Evolutionary conservation across 1,140 invertebrate genomes (phyloP), one percentile per base, ranked within the genome.

Genomic region (Lordiphosa clarofinis): DNA sequence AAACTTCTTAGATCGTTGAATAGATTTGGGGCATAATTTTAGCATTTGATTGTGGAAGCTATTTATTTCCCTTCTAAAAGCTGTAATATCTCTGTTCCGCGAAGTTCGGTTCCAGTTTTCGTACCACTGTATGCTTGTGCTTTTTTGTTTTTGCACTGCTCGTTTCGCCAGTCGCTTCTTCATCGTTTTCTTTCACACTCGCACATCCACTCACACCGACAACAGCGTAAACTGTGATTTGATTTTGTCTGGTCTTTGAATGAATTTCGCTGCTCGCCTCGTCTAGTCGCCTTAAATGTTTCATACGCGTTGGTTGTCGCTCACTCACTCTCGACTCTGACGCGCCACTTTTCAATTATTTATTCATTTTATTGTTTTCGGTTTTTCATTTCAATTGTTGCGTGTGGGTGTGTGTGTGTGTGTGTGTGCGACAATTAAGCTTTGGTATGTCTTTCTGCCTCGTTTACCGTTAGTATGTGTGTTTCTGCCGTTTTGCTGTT

Each of bases 201-300:
- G 59, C 48, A 48, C 35, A 38, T 35, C 39, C 48, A 28, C 28
- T 36, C 33, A 21, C 31, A 55, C 40, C 15, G 19, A 35, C 15
- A 19, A 6, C 43, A 47, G 38, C 19, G 42, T 44, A 35, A 50
- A 58, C 44, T 43, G 43, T 55, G 50, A 69, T 66, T 66, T 68
- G 28, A 31, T 31, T 50, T 63, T 64, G 56, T 46, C 36, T 38
- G 62, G 53, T 71, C 75, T 73, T 87, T 88, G 86, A 88, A 88
- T 88, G 86, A 88, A 88, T 88, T 88, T 88, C 64, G 79, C 82
- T 82, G 60, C 62, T 81, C 62, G 76, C 73, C 62, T 76, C 73
- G 70, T 86, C 86, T 88, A 88, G 81, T 88, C 75, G 86, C 79
- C 73, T 88, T 87, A 78, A 72, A 81, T 81, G 72, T 72, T 84